These are phyloP conservation scores for Cisticola juncidis DNA, from an alignment of 2,113 vertebrate genomes.

Conservation along the genomic window DNA sequence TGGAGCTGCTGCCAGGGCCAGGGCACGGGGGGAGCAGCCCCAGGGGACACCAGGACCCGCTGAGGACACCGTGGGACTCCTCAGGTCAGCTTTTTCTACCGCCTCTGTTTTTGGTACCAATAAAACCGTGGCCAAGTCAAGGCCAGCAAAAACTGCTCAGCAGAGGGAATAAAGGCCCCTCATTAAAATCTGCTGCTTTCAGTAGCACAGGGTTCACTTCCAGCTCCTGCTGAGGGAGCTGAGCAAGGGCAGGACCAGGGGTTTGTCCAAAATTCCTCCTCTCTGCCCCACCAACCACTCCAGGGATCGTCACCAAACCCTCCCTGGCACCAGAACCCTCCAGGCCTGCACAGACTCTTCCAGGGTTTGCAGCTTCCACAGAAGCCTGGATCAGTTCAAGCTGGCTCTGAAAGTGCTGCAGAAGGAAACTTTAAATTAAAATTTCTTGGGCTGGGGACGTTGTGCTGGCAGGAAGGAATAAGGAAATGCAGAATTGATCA, in stretches of 20 bases:
- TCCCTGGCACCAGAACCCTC: background rate
- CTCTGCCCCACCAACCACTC: background rate
- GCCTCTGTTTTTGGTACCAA: background rate
- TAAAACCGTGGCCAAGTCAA: background rate
- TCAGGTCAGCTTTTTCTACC: background rate
- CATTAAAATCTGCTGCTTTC: background rate
- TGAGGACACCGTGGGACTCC: fast-evolving
- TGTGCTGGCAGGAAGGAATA: background rate
- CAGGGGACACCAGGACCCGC: background rate
- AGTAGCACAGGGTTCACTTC: background rate
- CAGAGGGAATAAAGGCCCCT: background rate
- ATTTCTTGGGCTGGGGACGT: background rate
- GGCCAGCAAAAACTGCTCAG: background rate
- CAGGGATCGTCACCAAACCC: background rate
- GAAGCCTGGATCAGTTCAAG: background rate
- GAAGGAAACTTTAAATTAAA: background rate
- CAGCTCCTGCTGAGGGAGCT: background rate
- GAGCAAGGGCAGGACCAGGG: background rate
- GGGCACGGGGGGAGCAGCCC: no score
- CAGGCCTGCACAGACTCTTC: fast-evolving
- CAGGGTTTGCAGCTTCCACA: background rate
- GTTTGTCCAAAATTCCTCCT: background rate
- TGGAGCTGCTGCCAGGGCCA: no score
- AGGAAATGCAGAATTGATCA: background rate
- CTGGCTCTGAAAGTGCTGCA: background rate